Percentiles rank a stretch among this genome's conserved stretches.
These are phyloP conservation scores for Stichopus chloronotus DNA, from an alignment of 35 echinoderm and acorn worm species.

Conservation along the genomic window DNA sequence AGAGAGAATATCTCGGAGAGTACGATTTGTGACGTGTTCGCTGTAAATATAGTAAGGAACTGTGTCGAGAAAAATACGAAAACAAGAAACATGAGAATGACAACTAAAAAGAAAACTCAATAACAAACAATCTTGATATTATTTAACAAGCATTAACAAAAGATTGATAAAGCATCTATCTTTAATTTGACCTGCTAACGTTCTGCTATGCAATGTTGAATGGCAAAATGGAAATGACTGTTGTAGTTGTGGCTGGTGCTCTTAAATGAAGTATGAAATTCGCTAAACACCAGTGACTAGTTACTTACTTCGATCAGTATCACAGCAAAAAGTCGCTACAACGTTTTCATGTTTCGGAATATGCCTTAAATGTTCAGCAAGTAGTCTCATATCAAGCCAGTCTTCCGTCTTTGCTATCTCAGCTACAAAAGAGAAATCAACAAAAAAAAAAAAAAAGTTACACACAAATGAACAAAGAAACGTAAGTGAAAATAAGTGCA, in stretches of 20 bases:
- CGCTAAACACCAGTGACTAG: background rate
- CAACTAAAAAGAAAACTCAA: no score
- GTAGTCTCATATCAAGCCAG: background rate
- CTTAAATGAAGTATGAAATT: no score
- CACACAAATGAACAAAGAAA: no score
- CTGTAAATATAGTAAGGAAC: constrained; percentile 2
- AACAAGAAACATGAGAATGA: background rate
- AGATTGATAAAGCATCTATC: no score
- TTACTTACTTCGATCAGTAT: background rate
- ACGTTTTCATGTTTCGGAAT: background rate
- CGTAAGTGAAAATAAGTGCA: no score
- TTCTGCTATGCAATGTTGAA: no score
- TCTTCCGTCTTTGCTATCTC: background rate
- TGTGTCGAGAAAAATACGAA: background rate
- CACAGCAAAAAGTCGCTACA: background rate
- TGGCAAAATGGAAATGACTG: no score
- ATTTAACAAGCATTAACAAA: no score
- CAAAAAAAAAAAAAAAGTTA: no score
- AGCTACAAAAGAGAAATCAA: background rate
- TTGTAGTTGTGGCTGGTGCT: no score
- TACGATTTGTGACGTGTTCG: background rate
- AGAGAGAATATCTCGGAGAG: background rate
- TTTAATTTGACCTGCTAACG: no score
- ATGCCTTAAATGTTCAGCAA: background rate
- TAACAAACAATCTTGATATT: no score